These are phyloP conservation scores for Hypsopygia costalis DNA, from an alignment of 2,888 invertebrate species.

Conservation along the genomic window DNA sequence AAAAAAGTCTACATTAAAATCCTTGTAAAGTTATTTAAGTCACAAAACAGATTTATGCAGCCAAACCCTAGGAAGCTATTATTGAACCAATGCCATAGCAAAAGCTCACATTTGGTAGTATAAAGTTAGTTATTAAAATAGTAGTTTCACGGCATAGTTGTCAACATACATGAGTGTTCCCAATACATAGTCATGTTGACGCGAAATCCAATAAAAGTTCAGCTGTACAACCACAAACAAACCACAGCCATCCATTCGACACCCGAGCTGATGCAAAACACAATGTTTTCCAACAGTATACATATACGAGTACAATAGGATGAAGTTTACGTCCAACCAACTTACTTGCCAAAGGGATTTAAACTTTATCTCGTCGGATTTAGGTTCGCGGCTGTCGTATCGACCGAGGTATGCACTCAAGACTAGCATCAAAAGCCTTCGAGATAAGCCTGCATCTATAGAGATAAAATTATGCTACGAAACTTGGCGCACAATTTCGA, in stretches of 20 bases:
- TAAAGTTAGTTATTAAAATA: too few species aligned
- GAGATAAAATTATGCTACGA: constrained; percentile 6
- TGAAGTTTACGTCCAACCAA: not conserved
- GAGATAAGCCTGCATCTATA: constrained; percentile 10
- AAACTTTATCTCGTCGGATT: constrained; percentile 23
- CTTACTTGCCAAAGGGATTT: constrained; percentile 18
- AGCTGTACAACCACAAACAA: not conserved
- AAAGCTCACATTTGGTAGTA: too few species aligned
- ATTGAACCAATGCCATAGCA: too few species aligned
- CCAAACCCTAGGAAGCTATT: too few species aligned
- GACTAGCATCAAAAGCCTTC: constrained; percentile 3
- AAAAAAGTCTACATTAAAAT: too few species aligned
- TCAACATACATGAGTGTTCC: too few species aligned
- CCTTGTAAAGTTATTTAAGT: too few species aligned
- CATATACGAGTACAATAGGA: not conserved
- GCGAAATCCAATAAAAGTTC: too few species aligned
- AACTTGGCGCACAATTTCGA: not conserved
- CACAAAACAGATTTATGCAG: too few species aligned
- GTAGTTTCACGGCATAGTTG: too few species aligned
- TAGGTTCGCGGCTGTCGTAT: constrained; percentile 14
- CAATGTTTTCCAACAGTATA: not conserved
- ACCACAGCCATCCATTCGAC: not conserved
- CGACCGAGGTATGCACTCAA: constrained; percentile 20
- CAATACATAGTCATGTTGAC: too few species aligned
- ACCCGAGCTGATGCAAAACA: constrained; percentile 1